Percentiles rank a stretch among this genome's conserved stretches.
Evolutionary conservation across 2,888 invertebrate species (phyloP).

Genomic region (Leptarthrus brevirostris): DNA sequence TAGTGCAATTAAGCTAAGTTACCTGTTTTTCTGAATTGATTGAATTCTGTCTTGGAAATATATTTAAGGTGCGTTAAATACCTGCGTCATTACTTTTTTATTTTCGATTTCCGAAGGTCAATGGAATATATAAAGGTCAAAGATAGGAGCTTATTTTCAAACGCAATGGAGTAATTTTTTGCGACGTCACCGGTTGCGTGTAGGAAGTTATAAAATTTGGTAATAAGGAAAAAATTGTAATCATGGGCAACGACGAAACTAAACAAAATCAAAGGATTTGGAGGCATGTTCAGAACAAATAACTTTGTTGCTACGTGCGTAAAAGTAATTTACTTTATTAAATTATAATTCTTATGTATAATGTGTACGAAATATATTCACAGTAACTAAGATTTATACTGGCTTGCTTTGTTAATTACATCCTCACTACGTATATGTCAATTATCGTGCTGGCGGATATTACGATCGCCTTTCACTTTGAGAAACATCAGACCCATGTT

Average conservation of each 20-base stretch:
- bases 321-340: slow-evolving; percentile 36
- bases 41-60: too few relatives aligned
- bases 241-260: not conserved
- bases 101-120: not conserved
- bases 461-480: slow-evolving; percentile 6
- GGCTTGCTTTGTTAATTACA: not conserved
- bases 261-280: not conserved
- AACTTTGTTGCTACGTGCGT: slow-evolving; percentile 13
- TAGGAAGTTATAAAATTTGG: not conserved
- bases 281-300: not conserved
- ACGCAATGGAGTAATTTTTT: not conserved
- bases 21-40: too few relatives aligned
- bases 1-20: too few relatives aligned
- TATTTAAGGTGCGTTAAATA: too few relatives aligned
- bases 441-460: not conserved
- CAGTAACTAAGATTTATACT: slow-evolving; percentile 1
- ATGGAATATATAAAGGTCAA: not conserved
- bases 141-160: not conserved
- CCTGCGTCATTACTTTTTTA: not conserved
- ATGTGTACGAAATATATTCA: slow-evolving; percentile 31
- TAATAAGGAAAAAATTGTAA: slow-evolving; percentile 26
- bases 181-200: slow-evolving; percentile 36
- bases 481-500: slow-evolving; percentile 45
- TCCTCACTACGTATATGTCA: not conserved
- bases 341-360: slow-evolving; percentile 29